Percentiles rank a stretch among this genome's conserved stretches.
Conservation (phyloP, 2,113 vertebrate species). For the Passer domesticus region DNA sequence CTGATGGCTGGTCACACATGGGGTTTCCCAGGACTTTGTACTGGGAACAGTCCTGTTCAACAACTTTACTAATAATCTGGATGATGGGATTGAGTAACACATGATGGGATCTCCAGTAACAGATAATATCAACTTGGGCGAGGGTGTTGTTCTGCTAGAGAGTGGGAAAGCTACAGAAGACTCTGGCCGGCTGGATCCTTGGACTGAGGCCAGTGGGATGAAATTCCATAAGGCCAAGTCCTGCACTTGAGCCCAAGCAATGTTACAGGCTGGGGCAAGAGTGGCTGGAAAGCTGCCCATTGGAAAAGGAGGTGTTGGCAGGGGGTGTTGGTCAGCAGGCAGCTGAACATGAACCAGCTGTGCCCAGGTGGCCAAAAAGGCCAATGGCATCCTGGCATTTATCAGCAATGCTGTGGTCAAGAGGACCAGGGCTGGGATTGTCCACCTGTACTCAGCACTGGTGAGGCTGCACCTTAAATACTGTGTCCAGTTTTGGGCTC, state of each 20-base stretch:
- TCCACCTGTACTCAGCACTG: too few relatives aligned
- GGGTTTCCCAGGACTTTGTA: not conserved
- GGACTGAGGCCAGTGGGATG: not conserved
- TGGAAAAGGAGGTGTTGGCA: not conserved
- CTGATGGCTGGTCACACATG: accelerated
- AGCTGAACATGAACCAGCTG: not conserved
- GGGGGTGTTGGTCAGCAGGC: accelerated
- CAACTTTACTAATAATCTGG: not conserved
- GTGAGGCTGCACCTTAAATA: not conserved
- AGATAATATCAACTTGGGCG: accelerated
- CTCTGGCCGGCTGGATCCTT: not conserved
- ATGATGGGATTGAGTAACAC: not conserved
- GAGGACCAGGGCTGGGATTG: too few relatives aligned
- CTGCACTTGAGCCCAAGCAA: not conserved
- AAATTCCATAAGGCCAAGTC: accelerated
- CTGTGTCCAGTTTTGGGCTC: not conserved
- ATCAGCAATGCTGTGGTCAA: not conserved
- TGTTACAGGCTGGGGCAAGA: not conserved
- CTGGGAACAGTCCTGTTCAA: not conserved
- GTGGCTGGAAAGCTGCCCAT: not conserved
- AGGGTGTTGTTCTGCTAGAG: not conserved
- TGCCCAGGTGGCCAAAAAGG: not conserved
- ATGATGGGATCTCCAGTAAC: not conserved
- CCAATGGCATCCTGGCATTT: not conserved
- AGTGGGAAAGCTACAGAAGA: not conserved